Base-by-base conservation (phyloP, 2,888 invertebrate species). In the Myopa testacea region DNA sequence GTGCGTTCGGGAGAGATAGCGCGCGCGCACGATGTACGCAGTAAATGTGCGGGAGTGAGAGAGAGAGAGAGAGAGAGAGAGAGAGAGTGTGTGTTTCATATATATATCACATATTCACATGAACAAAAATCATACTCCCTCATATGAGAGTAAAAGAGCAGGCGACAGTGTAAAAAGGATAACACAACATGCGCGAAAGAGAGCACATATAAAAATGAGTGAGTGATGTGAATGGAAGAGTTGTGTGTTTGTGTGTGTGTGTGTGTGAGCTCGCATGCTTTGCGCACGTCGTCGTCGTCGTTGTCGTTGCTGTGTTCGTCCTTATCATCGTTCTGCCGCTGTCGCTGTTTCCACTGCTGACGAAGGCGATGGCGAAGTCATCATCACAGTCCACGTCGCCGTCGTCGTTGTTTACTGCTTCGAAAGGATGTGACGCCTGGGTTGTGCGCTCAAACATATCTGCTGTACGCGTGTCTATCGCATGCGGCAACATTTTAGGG, bases 1-100 rank as follows among this genome's bases (percentile, higher is more conserved):
- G 10, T 62, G 84, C 84, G 85, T 45, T 45, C 85, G 82, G 81
- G 83, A 85, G 77, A 81, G 83, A 82, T 84, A 84, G 65, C 80
- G 81, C 82, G 81, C 26, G 65, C 16, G 69, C 7, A 16, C 10
- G 69, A 69, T 10, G 40, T 14, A 19, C 69, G 26, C 26, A 1
- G 26, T n/a, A 19, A 16, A 38, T 37, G 45, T 40, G 45, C 10
- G 77, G 72, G 79, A 78, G 77, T 69, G 78, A 69, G 5, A 52
- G 7, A 34, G 74, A 70, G 45, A 71, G 63, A 55, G 60, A 19
- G 55, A 6, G 6, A 55, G 55, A 26, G 16, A 12, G 55, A 70
- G 70, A 2, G 55, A 52, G 16, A 10, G 52, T 10, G 50, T 16
- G 52, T 1, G 10, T 19, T 10, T 34, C 19, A 65, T 7, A 6